phyloP scores from a whole-genome alignment of 2,888 invertebrate species.

The Cristatella mucedo region DNA sequence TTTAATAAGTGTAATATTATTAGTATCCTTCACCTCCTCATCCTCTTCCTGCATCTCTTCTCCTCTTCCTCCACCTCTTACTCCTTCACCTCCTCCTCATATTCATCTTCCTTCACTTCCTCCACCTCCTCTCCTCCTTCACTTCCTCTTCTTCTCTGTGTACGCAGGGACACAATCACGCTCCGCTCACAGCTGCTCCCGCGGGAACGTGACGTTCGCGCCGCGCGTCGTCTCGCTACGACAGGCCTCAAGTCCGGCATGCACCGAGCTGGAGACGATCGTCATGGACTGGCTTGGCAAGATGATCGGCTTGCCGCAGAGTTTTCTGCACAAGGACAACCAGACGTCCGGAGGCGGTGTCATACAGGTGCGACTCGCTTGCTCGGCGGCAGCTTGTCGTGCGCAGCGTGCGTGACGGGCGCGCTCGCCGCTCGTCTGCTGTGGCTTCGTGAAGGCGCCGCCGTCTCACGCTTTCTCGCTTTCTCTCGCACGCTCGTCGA shows the following conservation, averaged over 20 bases:
- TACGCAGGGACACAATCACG: too few relatives aligned
- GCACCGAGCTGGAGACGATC: slow-evolving; percentile 89
- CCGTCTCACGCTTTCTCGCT: too few relatives aligned
- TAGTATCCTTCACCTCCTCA: too few relatives aligned
- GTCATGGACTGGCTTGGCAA: slow-evolving; percentile 97
- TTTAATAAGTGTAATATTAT: too few relatives aligned
- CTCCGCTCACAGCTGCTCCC: too few relatives aligned
- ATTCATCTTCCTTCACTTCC: not conserved
- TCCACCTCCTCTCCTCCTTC: not conserved
- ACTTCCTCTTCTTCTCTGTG: not conserved
- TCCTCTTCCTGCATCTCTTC: not conserved
- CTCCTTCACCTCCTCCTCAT: too few relatives aligned
- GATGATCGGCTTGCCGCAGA: slow-evolving; percentile 80
- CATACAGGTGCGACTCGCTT: slow-evolving; percentile 56
- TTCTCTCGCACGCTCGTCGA: too few relatives aligned
- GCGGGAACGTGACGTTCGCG: too few relatives aligned
- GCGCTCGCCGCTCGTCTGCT: too few relatives aligned
- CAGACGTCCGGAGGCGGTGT: slow-evolving; percentile 51
- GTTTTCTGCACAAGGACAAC: slow-evolving; percentile 67
- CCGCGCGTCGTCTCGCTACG: too few relatives aligned
- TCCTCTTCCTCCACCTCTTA: not conserved
- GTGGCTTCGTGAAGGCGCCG: too few relatives aligned
- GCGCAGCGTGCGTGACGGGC: too few relatives aligned
- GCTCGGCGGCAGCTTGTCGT: not conserved
- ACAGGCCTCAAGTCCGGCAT: slow-evolving; percentile 88